Evolutionary conservation across 1,140 invertebrate species (phyloP), one percentile per base, ranked within the genome.

Genomic region (Tetramorium alpestre): DNA sequence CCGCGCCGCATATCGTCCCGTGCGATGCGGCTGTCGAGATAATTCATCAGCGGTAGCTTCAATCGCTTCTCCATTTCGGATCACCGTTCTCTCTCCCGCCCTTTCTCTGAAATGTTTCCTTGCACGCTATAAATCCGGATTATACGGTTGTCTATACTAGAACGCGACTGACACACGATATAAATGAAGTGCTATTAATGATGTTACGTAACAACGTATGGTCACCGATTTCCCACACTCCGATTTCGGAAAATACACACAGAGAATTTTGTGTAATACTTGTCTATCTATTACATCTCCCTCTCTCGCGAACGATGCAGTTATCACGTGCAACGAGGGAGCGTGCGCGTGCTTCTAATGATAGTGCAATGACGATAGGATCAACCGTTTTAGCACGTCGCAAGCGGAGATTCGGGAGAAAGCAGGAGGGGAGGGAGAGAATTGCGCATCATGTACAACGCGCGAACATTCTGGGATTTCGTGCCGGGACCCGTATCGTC

Each of bases 31-130:
- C 69, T 84, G 80, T 84, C 80, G 67, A 60, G 80, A 84, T 84
- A 73, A 84, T 84, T 84, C 41, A 73, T 84, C 80, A 73, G 54
- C 54, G 51, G 64, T 70, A 41, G 41, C 80, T 60, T 84, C 54
- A 75, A 73, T 84, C 80, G 51, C 47, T 25, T 38, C 60, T 64
- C 60, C 60, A 62, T 72, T 73, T 62, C 54, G 13, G 54, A 60
- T 60, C 33, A 3, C 2, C 6, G 47, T 18, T 67, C 1, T 51
- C 16, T 44, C 11, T 67, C n/a, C n/a, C 16, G 3, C 4, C 22
- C 16, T 2, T 22, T n/a, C 47, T 6, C 44, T 49, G 25, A 69
- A 69, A 69, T 54, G 51, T 13, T 72, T n/a, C 28, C 38, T 25
- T 38, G 18, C 38, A 25, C 28, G 41, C 67, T 84, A 73, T 84